Base-by-base conservation (phyloP, 2,113 vertebrate genomes). In the Lagopus muta region DNA sequence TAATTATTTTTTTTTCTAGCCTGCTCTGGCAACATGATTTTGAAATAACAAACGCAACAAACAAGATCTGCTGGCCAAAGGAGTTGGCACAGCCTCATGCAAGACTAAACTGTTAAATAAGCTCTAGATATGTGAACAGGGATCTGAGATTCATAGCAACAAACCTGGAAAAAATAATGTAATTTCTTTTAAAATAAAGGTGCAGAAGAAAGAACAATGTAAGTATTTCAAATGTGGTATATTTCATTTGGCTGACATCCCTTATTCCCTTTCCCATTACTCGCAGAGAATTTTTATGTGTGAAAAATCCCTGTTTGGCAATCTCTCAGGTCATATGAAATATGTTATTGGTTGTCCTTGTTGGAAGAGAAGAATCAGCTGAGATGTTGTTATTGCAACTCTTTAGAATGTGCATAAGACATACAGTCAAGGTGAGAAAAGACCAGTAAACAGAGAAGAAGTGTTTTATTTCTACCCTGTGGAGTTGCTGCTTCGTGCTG, bases 211-310 rank as follows among this genome's bases (percentile, higher is more conserved):
- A 58, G 48, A 73, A 9, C 24, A 47, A n/a, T 36, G 5, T 64
- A 83, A 66, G 1, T 3, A 61, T 77, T 86, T 73, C 20, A 80
- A 61, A 67, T 58, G 20, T 30, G 4, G 1, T 2, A 3, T 74
- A 58, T 90, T 90, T 95, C 16, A 55, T 81, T 93, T 93, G 76
- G 8, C 42, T 81, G 66, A 8, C 24, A 58, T 71, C 55, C 72
- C 45, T 76, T 74, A 77, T 88, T 74, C 48, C n/a, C 16, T 82
- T 90, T 83, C 36, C 65, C 47, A 32, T 66, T 74, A 67, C 15
- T 83, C 92, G 72, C 40, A 45, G 55, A 30, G 28, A 74, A 22
- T 58, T 90, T 80, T 83, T 67, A 42, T 67, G 32, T 18, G 24
- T 48, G 58, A 70, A 93, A 82, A 82, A 4, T 22, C 2, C 4